Percentiles rank a stretch among this genome's conserved stretches.
Conservation (phyloP, 2,797 vertebrate species). For the Gymnothorax reevesii region DNA sequence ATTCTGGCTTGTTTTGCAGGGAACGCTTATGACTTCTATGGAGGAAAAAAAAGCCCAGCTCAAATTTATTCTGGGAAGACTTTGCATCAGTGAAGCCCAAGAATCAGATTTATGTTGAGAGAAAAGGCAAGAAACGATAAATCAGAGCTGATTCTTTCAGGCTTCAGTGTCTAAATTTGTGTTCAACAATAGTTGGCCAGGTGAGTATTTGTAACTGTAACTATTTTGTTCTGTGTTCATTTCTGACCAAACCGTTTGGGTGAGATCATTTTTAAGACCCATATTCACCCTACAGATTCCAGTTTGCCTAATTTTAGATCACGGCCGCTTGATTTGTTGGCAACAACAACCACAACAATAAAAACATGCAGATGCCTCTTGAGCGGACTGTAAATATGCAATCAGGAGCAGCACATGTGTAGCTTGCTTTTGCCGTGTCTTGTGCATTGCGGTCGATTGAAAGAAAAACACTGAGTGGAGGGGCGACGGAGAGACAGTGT, state of each 20-base stretch:
- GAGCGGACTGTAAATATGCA: constrained; percentile 39
- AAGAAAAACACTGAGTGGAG: constrained; percentile 54
- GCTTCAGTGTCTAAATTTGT: constrained; percentile 36
- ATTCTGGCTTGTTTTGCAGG: constrained; percentile 44
- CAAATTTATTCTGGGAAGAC: constrained; percentile 51
- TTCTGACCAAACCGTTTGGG: constrained; percentile 21
- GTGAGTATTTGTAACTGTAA: constrained; percentile 49
- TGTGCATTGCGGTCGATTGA: constrained; percentile 54
- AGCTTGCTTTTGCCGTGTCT: constrained; percentile 50
- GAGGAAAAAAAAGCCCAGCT: constrained; percentile 33
- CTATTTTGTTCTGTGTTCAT: constrained; percentile 51
- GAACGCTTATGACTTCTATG: neutral
- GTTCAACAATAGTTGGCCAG: constrained; percentile 44
- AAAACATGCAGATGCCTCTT: constrained; percentile 9
- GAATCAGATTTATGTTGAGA: constrained; percentile 22
- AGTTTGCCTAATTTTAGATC: neutral
- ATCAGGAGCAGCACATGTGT: constrained; percentile 42
- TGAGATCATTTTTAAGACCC: constrained; percentile 25
- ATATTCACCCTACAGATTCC: neutral
- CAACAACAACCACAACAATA: constrained; percentile 41
- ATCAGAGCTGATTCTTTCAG: constrained; percentile 23
- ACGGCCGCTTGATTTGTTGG: constrained; percentile 35
- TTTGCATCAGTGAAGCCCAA: constrained; percentile 42
- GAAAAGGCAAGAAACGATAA: constrained; percentile 36
- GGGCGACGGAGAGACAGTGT: constrained; percentile 4